A percentile compares a stretch with the other conserved stretches of the same genome.
Evolutionary conservation across 2,113 vertebrate species (phyloP).

Genomic region (Myotis yumanensis): DNA sequence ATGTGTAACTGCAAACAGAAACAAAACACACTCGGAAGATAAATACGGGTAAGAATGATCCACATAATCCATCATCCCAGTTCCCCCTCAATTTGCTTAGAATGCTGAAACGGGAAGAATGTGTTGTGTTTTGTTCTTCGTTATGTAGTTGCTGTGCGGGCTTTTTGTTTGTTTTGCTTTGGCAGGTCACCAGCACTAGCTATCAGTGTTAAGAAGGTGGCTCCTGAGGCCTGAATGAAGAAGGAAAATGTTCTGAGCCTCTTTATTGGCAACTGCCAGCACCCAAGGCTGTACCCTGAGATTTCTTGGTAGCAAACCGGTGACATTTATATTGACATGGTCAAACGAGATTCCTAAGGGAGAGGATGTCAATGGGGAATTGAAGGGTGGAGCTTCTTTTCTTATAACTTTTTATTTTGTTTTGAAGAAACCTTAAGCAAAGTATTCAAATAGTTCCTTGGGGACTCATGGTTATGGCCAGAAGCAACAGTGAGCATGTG

Average conservation of each 20-base stretch:
- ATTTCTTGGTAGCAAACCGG: neutral
- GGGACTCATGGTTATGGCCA: neutral
- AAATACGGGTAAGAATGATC: neutral
- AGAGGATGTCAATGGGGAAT: neutral
- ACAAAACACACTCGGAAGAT: neutral
- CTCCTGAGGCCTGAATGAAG: neutral
- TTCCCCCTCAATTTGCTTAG: neutral
- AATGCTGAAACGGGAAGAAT: neutral
- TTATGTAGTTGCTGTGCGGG: neutral
- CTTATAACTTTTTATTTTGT: neutral
- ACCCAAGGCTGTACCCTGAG: neutral
- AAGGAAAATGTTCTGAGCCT: neutral
- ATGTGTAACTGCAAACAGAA: neutral
- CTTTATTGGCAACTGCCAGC: neutral
- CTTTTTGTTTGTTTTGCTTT: neutral
- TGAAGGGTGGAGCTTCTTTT: neutral
- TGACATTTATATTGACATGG: neutral
- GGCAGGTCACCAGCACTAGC: neutral
- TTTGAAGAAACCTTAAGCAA: slow-evolving; percentile 40
- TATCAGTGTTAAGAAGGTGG: neutral
- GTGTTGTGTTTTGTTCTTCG: neutral
- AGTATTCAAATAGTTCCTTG: neutral
- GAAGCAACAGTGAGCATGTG: neutral
- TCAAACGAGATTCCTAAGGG: neutral
- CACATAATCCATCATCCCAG: neutral